These are phyloP conservation scores for Syritta pipiens DNA, from an alignment of 2,888 invertebrate genomes.

Conservation along the genomic window DNA sequence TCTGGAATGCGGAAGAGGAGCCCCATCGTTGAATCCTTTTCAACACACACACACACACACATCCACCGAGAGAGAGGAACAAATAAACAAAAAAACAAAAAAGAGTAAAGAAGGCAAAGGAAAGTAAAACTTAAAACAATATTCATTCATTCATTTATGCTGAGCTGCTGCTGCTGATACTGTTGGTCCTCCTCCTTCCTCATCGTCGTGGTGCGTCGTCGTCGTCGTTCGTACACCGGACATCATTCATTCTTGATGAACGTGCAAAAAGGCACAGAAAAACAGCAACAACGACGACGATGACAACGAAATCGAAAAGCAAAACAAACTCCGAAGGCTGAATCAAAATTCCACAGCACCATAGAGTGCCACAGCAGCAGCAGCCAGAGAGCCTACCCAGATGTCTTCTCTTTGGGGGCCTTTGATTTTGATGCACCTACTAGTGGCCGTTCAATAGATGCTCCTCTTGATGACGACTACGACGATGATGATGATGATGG, in stretches of 20 bases:
- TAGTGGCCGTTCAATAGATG: background rate
- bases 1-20: constrained; percentile 51
- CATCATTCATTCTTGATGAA: constrained; percentile 61
- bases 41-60: background rate
- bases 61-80: too few relatives aligned
- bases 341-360: constrained; percentile 53
- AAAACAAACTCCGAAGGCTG: constrained; percentile 58
- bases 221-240: constrained; percentile 26
- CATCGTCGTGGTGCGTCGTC: too few relatives aligned
- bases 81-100: background rate
- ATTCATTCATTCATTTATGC: constrained; percentile 64
- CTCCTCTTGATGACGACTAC: background rate
- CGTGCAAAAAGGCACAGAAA: constrained; percentile 33
- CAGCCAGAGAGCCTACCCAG: background rate
- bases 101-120: constrained; percentile 20
- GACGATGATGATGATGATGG: background rate
- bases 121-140: constrained; percentile 64
- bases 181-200: constrained; percentile 9
- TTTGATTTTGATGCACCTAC: constrained; percentile 21
- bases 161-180: background rate
- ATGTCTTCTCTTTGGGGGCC: background rate
- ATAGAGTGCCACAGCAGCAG: constrained; percentile 28
- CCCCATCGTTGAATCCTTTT: constrained; percentile 24
- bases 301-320: constrained; percentile 48
- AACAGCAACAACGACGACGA: constrained; percentile 1